phyloP scores from a whole-genome alignment of 2,888 invertebrate species.

The Hypena proboscidalis region DNA sequence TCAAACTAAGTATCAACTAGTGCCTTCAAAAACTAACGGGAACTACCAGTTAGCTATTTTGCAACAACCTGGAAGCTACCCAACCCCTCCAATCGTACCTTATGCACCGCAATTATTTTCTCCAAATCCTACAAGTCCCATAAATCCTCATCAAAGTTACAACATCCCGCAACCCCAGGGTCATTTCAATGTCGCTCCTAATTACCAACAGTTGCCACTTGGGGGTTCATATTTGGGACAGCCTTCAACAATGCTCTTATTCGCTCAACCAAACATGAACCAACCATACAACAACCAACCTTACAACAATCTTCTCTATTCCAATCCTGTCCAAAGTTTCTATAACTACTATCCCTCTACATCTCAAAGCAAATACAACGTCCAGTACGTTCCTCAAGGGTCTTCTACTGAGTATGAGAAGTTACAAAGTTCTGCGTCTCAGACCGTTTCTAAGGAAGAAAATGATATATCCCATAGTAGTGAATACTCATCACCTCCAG shows the following conservation, averaged over 20 bases:
- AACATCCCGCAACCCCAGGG: constrained; percentile 51
- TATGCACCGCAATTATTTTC: constrained; percentile 64
- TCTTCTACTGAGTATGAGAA: constrained; percentile 67
- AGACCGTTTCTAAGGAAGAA: constrained; percentile 69
- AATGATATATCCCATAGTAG: constrained; percentile 62
- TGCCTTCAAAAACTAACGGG: constrained; percentile 66
- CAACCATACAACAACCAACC: constrained; percentile 66
- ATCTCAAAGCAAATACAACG: constrained; percentile 67
- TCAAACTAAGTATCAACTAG: constrained; percentile 74
- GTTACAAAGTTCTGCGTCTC: constrained; percentile 54
- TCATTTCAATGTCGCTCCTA: constrained; percentile 59
- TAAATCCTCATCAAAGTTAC: constrained; percentile 50
- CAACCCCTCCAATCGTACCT: constrained; percentile 54
- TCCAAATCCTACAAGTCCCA: constrained; percentile 50
- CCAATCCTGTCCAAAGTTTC: constrained; percentile 66
- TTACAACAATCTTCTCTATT: constrained; percentile 67
- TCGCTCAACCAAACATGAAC: constrained; percentile 67
- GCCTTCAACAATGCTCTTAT: constrained; percentile 67
- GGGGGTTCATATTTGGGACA: constrained; percentile 65
- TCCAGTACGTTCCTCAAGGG: constrained; percentile 55
- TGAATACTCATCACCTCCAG: constrained; percentile 66
- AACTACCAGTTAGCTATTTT: constrained; percentile 70
- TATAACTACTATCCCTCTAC: constrained; percentile 73
- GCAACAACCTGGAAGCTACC: constrained; percentile 61
- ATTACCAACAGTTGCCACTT: constrained; percentile 58